Conservation (phyloP, 2,797 vertebrate species). For the Otolemur crassicaudatus region DNA sequence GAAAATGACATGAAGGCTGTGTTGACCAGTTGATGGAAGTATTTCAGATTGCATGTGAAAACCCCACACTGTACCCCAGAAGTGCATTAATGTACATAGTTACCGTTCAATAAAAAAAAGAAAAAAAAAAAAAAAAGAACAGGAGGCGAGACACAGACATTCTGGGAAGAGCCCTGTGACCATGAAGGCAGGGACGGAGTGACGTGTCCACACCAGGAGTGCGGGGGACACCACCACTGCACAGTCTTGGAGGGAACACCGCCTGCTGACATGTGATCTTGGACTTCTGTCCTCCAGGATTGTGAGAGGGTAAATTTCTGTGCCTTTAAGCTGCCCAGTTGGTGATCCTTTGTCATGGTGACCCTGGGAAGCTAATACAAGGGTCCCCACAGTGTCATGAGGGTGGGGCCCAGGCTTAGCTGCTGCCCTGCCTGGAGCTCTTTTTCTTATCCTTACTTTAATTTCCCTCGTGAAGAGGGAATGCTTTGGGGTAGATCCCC, state of each 20-base stretch:
- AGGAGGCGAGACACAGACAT: not conserved
- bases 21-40: too few species aligned
- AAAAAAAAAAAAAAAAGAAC: too few species aligned
- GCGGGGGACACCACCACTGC: not conserved
- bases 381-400: rapidly evolving
- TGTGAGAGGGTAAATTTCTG: not conserved
- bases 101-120: too few species aligned
- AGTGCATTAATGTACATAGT: too few species aligned
- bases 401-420: too few species aligned
- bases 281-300: not conserved
- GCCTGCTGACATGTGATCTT: not conserved
- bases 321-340: not conserved
- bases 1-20: too few species aligned
- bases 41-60: too few species aligned
- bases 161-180: too few species aligned
- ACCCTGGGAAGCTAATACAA: rapidly evolving
- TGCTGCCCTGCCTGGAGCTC: not conserved
- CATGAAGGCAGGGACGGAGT: too few species aligned
- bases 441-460: not conserved
- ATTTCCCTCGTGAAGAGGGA: not conserved
- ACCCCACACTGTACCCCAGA: too few species aligned
- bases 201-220: rapidly evolving
- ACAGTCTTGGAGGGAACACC: not conserved
- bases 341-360: not conserved
- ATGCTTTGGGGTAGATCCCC: not conserved